These are phyloP conservation scores for Sarcophilus harrisii DNA, from an alignment of 2,797 vertebrate species.

Conservation along the genomic window DNA sequence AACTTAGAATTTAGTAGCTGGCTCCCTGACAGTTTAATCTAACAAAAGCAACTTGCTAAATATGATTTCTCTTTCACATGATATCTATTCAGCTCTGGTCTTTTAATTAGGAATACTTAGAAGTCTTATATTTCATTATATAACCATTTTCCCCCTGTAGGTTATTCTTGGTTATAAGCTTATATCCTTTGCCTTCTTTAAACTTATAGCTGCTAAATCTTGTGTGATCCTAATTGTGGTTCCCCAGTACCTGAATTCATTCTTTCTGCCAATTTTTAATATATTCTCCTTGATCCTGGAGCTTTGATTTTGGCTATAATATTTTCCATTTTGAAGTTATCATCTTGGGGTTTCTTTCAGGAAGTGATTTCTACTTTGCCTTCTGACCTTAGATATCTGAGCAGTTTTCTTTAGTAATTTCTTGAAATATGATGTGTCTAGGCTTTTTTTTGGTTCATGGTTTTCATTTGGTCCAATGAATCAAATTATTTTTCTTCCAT, in stretches of 20 bases:
- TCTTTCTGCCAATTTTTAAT: background rate
- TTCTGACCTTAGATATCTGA: background rate
- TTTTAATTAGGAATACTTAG: background rate
- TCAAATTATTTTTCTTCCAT: background rate
- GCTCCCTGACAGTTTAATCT: background rate
- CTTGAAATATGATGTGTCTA: background rate
- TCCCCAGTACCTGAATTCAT: background rate
- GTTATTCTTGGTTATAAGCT: background rate
- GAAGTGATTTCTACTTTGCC: background rate
- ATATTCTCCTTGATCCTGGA: background rate
- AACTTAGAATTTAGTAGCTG: no score
- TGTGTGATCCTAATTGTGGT: no score
- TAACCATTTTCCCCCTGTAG: background rate
- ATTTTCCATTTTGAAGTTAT: background rate
- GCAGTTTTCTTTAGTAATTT: background rate
- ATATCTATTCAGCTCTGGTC: background rate
- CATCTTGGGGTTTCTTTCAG: background rate
- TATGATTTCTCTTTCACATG: background rate
- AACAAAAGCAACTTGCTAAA: slow-evolving; percentile 17
- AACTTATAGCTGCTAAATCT: no score
- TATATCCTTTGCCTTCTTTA: background rate
- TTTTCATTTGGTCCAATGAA: background rate
- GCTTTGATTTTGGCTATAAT: background rate
- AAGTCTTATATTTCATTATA: background rate
- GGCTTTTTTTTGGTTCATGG: background rate